These are phyloP conservation scores for Dinoponera quadriceps DNA, from an alignment of 1,140 invertebrate genomes.

Conservation along the genomic window DNA sequence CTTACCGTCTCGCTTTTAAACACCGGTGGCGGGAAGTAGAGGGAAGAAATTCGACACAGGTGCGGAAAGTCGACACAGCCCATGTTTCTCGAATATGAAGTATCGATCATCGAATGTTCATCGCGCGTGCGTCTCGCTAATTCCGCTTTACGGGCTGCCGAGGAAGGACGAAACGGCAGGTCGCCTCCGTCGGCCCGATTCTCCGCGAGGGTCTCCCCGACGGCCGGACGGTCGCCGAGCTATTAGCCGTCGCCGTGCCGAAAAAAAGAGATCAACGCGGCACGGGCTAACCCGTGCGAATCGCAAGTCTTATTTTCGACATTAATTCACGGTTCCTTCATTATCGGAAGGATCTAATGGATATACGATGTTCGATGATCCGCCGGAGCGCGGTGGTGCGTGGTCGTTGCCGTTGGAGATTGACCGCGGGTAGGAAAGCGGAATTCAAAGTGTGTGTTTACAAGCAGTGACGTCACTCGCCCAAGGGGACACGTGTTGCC, in stretches of 20 bases:
- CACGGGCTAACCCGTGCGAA: slow-evolving; percentile 26
- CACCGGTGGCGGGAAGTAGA: too few relatives aligned
- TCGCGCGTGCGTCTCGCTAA: neutral
- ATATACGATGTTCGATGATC: slow-evolving; percentile 68
- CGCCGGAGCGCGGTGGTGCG: slow-evolving; percentile 52
- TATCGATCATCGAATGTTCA: too few relatives aligned
- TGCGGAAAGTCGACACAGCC: too few relatives aligned
- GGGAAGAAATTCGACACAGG: too few relatives aligned
- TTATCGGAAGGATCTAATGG: slow-evolving; percentile 72
- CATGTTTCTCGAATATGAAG: too few relatives aligned
- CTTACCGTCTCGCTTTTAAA: too few relatives aligned
- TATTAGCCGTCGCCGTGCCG: slow-evolving; percentile 1
- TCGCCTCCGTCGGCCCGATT: slow-evolving; percentile 10
- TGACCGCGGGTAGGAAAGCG: slow-evolving; percentile 65
- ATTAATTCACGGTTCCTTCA: slow-evolving; percentile 61
- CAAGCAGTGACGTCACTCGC: slow-evolving; percentile 75
- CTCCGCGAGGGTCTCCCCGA: slow-evolving; percentile 14
- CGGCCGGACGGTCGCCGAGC: neutral
- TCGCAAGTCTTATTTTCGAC: slow-evolving; percentile 61
- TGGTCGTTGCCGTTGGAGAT: slow-evolving; percentile 56
- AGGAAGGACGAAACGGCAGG: slow-evolving; percentile 33
- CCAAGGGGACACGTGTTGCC: slow-evolving; percentile 71
- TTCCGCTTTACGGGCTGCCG: slow-evolving; percentile 22
- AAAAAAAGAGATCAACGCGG: slow-evolving; percentile 34
- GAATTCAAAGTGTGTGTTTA: slow-evolving; percentile 67